Conservation (phyloP, 1,140 invertebrate species). For the Monomorium pharaonis region DNA sequence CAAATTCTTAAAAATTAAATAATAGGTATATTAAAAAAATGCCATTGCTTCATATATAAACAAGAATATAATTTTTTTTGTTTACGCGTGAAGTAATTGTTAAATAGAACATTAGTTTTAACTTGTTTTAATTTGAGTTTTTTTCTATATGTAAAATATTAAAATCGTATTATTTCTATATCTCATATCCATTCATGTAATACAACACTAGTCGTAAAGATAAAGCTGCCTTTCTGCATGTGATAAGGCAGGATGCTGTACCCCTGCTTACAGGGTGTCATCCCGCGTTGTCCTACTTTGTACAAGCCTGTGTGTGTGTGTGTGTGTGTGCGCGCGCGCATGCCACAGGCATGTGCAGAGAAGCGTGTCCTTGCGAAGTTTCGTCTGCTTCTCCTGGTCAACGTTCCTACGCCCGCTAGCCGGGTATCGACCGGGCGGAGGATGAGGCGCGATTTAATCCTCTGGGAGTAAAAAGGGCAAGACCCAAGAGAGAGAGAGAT, state of each 20-base stretch:
- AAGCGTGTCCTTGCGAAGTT: constrained; percentile 70
- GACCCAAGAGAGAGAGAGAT: neutral
- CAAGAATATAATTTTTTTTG: too few relatives aligned
- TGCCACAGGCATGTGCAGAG: constrained; percentile 42
- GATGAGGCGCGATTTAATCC: constrained; percentile 76
- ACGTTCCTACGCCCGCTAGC: constrained; percentile 72
- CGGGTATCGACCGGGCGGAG: constrained; percentile 71
- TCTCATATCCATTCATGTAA: neutral
- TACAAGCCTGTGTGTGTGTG: neutral
- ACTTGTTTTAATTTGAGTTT: too few relatives aligned
- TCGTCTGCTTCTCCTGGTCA: constrained; percentile 67
- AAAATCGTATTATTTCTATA: neutral
- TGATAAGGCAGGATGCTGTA: constrained; percentile 29
- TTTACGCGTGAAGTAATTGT: too few relatives aligned
- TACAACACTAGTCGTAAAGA: neutral
- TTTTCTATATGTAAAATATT: too few relatives aligned
- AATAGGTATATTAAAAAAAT: too few relatives aligned
- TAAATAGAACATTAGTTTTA: too few relatives aligned
- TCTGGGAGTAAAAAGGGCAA: constrained; percentile 58
- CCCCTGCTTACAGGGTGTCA: constrained; percentile 41
- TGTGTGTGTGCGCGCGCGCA: constrained; percentile 56
- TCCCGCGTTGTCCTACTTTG: constrained; percentile 60
- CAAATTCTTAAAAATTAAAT: too few relatives aligned
- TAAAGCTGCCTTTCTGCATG: neutral
- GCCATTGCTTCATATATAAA: too few relatives aligned